Evolutionary conservation across 2,888 invertebrate genomes (phyloP).

Genomic region (Volucella bombylans): DNA sequence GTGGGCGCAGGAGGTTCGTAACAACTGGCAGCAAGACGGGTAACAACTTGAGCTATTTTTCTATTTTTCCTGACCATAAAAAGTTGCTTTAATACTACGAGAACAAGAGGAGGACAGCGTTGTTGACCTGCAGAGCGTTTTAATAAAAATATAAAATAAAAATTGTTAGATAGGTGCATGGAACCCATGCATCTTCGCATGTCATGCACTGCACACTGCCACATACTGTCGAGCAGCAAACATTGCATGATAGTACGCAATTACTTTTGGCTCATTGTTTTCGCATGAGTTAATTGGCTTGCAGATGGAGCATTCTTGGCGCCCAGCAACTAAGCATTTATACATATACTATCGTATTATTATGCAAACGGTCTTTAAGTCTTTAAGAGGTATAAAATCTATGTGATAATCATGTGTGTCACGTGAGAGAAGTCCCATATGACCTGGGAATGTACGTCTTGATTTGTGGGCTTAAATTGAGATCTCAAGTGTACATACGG

Average conservation of each 20-base stretch:
- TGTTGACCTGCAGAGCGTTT: conserved; percentile 56
- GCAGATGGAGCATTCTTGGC: conserved; percentile 49
- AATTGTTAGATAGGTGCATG: conserved; percentile 31
- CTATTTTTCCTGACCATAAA: conserved; percentile 23
- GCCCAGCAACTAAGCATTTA: conserved; percentile 32
- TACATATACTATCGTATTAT: conserved; percentile 53
- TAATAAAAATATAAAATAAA: conserved; percentile 26
- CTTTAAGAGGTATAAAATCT: conserved; percentile 34
- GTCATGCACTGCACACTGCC: conserved; percentile 19
- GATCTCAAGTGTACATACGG: too few species aligned
- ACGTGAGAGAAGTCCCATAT: conserved; percentile 31
- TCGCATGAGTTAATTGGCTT: conserved; percentile 60
- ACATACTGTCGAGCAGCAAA: too few species aligned
- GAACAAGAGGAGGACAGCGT: conserved; percentile 18
- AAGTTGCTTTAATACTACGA: neutral
- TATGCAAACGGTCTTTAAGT: conserved; percentile 10
- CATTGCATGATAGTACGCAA: conserved; percentile 68
- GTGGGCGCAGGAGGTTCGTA: too few species aligned
- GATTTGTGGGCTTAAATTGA: too few species aligned
- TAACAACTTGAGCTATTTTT: conserved; percentile 24
- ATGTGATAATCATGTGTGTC: conserved; percentile 7
- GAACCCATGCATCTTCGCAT: conserved; percentile 30
- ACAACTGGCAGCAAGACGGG: neutral
- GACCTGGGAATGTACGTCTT: neutral
- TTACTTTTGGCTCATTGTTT: conserved; percentile 63